phyloP scores from a whole-genome alignment of 2,888 invertebrate genomes.

The Andricus curvator region DNA sequence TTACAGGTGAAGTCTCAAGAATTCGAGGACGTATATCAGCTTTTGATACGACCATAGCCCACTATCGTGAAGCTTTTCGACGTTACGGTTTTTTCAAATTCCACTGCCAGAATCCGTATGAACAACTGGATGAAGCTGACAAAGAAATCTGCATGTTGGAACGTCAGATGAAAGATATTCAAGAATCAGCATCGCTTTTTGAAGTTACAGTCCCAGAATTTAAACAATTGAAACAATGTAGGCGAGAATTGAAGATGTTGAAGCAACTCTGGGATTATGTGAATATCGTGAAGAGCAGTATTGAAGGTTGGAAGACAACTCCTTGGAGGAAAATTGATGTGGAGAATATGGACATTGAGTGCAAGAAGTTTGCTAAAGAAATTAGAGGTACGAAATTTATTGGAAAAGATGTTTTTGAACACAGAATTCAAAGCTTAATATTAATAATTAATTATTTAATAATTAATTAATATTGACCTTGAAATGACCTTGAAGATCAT shows the following conservation, averaged over 20 bases:
- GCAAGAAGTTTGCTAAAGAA: constrained; percentile 98
- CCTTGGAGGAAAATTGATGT: constrained; percentile 98
- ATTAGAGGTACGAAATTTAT: constrained; percentile 81
- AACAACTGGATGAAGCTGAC: constrained; percentile 88
- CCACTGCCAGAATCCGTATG: constrained; percentile 86
- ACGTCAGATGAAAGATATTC: constrained; percentile 90
- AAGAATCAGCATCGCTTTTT: constrained; percentile 94
- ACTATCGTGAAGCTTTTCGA: constrained; percentile 93
- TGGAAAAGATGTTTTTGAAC: no score
- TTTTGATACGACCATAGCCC: constrained; percentile 91
- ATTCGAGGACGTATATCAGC: constrained; percentile 91
- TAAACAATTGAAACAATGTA: constrained; percentile 93
- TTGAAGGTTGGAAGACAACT: constrained; percentile 98
- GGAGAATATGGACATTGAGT: constrained; percentile 99
- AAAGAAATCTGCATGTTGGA: constrained; percentile 89
- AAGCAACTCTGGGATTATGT: constrained; percentile 99
- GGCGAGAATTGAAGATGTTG: constrained; percentile 92
- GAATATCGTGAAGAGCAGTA: constrained; percentile 92
- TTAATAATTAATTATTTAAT: no score
- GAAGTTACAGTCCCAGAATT: constrained; percentile 98
- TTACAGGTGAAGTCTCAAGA: constrained; percentile 89
- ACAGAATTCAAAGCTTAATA: no score
- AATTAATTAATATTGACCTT: no score
- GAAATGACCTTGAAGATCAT: no score
- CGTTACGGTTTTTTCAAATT: constrained; percentile 88